Base-by-base conservation (phyloP, 2,888 invertebrate genomes). In the Luperina nickerlii region DNA sequence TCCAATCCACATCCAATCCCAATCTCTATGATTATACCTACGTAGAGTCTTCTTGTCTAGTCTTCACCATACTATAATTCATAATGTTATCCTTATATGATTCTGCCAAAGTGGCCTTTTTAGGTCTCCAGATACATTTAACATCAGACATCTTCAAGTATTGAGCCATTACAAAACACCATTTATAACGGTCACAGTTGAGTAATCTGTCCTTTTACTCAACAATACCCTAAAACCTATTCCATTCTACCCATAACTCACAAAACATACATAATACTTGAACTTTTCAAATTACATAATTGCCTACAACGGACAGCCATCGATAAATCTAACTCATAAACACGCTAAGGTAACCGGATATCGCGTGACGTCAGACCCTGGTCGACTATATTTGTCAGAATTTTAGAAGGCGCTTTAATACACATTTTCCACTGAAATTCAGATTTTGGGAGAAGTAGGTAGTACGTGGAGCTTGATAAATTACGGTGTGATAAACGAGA, bases 281-380 rank as follows among this genome's bases (percentile, higher is more conserved):
- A 18, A 63, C 48, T 77, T 82, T 68, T 54, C 45, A 77, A 82
- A 83, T 74, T 63, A 82, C 70, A 42, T 74, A 83, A 82, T 38
- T 74, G 54, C 24, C 57, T 70, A 83, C 38, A 67, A 65, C 73
- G 13, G 76, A 76, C 70, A 69, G 51, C 68, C 76, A 73, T 81
- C 68, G 69, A 76, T 83, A 85, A 85, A 80, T 78, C 67, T 68
- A 57, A 57, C 75, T 54, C 54, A 8, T 76, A 68, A 38, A 63
- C 74, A 48, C 42, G 78, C 71, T 70, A 67, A 73, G 68, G 80
- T 72, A 71, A 57, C 63, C 79, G 76, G 76, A 76, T 75, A 73
- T 84, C 27, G 79, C 87, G 85, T 84, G 82, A 87, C 87, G 74
- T 85, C 71, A 82, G n/a, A 81, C 76, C 74, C 73, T 77, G 77